Percentiles rank a stretch among this genome's conserved stretches.
Evolutionary conservation across 2,888 invertebrate genomes (phyloP).

Genomic region (Melanophora roralis): DNA sequence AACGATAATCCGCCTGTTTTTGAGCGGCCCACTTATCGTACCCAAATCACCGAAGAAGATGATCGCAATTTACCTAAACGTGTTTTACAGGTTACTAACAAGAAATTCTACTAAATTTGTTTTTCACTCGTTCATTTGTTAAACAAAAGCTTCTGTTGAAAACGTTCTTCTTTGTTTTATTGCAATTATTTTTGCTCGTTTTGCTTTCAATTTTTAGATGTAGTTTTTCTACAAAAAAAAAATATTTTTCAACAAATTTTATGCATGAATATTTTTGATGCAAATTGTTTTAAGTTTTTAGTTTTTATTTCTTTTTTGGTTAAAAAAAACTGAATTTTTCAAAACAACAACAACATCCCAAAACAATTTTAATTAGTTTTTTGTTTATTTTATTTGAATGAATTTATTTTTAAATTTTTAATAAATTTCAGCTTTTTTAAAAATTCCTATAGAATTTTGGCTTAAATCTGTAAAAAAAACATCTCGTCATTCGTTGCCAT

Average conservation of each 20-base stretch:
- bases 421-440: neutral
- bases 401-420: neutral
- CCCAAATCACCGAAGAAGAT: slow-evolving; percentile 97
- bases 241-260: slow-evolving; percentile 2
- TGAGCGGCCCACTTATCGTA: slow-evolving; percentile 94
- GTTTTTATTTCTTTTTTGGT: neutral
- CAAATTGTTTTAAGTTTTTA: slow-evolving; percentile 18
- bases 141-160: slow-evolving; percentile 10
- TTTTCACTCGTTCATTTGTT: slow-evolving; percentile 5
- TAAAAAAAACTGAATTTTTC: neutral
- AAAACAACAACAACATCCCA: neutral
- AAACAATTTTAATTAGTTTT: slow-evolving; percentile 18
- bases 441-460: too few species aligned
- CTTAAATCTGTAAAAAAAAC: neutral
- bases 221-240: slow-evolving; percentile 21
- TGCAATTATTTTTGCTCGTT: neutral
- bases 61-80: slow-evolving; percentile 95
- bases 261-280: slow-evolving; percentile 49
- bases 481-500: neutral
- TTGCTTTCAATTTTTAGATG: slow-evolving; percentile 4
- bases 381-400: neutral
- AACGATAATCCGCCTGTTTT: slow-evolving; percentile 99
- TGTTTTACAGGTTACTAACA: slow-evolving; percentile 86
- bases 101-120: slow-evolving; percentile 1
- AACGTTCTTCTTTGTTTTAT: neutral